Evolutionary conservation across 2,888 invertebrate genomes (phyloP), one percentile per base, ranked within the genome.

Genomic region (Sarcophaga subvicina): DNA sequence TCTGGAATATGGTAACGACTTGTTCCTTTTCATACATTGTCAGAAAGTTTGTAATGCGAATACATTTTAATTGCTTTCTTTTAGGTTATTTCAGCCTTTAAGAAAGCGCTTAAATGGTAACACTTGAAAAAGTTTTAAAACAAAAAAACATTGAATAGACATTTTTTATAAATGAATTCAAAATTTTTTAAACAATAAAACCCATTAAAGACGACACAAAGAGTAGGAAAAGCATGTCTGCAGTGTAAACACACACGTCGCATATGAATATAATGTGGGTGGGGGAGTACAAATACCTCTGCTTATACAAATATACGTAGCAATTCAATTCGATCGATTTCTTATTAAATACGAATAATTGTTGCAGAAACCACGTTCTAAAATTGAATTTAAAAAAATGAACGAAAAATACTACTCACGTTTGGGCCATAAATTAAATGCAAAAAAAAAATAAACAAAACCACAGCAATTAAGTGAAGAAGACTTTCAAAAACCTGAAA

Each of bases 311-410:
- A 37, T 10, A 37, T 37, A 37, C 37, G 8, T 37, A 37, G 37
- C 37, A 37, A 69, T 84, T 14, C 4, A 75, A 82, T 82, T 80
- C 17, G 4, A 84, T 82, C 76, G 20, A 71, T 79, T 79, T 73
- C 63, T n/a, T 78, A 49, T 37, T 37, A 37, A 37, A 14, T 49
- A 49, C 49, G 62, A 83, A 72, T 47, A 67, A 17, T 17, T 67
- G 17, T 45, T 22, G 54, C 75, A 59, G 70, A 83, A 70, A 14
- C 27, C n/a, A 66, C 64, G 64, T 77, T 71, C 47, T 71, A 49
- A 45, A 54, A 27, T 27, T 25, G 14, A 37, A 2, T 49, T 54
- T 4, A 14, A 37, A 47, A 54, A 47, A 1, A 37, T 62, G 63
- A 49, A 67, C 14, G 72, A 17, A 77, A 67, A 54, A 78, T 78